Percentiles rank a stretch among this genome's conserved stretches.
Evolutionary conservation across 1,140 invertebrate genomes (phyloP).

Genomic region (Drosophila melanica): DNA sequence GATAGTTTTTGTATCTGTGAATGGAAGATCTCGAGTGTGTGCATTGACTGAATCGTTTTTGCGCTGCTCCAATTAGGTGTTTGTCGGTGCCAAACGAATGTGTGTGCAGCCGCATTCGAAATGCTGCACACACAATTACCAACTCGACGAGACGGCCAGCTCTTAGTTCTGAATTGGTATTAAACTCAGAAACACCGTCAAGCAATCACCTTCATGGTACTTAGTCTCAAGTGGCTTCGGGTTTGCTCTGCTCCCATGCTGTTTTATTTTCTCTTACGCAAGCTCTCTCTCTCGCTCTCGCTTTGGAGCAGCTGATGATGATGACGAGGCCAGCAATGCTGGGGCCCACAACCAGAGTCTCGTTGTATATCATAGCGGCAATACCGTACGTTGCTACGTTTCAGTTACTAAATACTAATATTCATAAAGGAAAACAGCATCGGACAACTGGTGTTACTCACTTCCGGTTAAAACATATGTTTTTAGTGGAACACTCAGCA

Average conservation of each 20-base stretch:
- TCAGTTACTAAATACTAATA: slow-evolving; percentile 35
- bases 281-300: slow-evolving; percentile 8
- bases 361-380: slow-evolving; percentile 15
- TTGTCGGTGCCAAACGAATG: slow-evolving; percentile 13
- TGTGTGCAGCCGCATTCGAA: slow-evolving; percentile 12
- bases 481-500: not conserved
- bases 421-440: not conserved
- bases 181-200: slow-evolving; percentile 21
- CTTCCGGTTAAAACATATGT: slow-evolving; percentile 8
- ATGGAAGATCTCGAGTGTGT: slow-evolving; percentile 12
- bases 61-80: slow-evolving; percentile 26
- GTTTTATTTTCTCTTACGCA: slow-evolving; percentile 26
- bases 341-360: slow-evolving; percentile 22
- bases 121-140: slow-evolving; percentile 2
- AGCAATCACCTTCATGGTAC: slow-evolving; percentile 17
- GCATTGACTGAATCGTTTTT: slow-evolving; percentile 22
- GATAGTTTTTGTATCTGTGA: not conserved
- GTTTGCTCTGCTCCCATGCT: not conserved
- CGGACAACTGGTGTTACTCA: not conserved
- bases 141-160: slow-evolving; percentile 3
- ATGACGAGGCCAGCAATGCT: slow-evolving; percentile 18
- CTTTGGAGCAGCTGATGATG: slow-evolving; percentile 29
- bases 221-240: slow-evolving; percentile 11
- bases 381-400: slow-evolving; percentile 31
- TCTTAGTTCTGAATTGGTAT: slow-evolving; percentile 15